These are phyloP conservation scores for Kradibia gibbosae DNA, from an alignment of 1,140 invertebrate species.

Conservation along the genomic window DNA sequence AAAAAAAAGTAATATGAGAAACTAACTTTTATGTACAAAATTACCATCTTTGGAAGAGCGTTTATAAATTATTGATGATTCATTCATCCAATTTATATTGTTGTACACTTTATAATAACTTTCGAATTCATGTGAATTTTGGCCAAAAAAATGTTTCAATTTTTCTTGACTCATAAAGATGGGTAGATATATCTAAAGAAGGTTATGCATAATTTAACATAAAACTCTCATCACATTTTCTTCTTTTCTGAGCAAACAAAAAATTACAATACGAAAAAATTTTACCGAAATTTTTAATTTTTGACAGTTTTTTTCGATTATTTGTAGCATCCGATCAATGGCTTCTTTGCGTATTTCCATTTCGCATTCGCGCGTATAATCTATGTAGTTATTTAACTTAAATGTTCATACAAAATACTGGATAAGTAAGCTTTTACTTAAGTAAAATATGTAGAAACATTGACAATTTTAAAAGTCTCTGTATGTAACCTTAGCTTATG, in stretches of 20 bases:
- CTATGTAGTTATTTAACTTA: background rate
- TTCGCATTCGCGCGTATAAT: background rate
- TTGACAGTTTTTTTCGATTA: constrained; percentile 22
- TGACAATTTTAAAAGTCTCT: constrained; percentile 6
- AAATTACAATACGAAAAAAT: background rate
- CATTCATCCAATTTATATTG: background rate
- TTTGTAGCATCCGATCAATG: constrained; percentile 26
- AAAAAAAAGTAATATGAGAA: background rate
- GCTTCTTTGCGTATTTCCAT: constrained; percentile 37
- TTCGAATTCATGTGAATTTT: constrained; percentile 6
- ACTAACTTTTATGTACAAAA: background rate
- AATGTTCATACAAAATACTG: background rate
- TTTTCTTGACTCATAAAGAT: background rate
- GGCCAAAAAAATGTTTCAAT: background rate
- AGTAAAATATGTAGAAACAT: background rate
- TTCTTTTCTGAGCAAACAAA: background rate
- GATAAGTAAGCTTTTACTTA: background rate
- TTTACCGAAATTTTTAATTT: constrained; percentile 44
- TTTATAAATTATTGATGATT: background rate
- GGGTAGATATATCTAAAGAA: constrained; percentile 25
- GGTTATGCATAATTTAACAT: background rate
- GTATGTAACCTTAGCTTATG: background rate
- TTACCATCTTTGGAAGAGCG: background rate
- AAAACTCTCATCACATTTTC: background rate
- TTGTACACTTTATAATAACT: background rate